A percentile compares a stretch with the other conserved stretches of the same genome.
Evolutionary conservation across 64 coral and sea anemone species (phyloP).

Genomic region (Orbicella faveolata): DNA sequence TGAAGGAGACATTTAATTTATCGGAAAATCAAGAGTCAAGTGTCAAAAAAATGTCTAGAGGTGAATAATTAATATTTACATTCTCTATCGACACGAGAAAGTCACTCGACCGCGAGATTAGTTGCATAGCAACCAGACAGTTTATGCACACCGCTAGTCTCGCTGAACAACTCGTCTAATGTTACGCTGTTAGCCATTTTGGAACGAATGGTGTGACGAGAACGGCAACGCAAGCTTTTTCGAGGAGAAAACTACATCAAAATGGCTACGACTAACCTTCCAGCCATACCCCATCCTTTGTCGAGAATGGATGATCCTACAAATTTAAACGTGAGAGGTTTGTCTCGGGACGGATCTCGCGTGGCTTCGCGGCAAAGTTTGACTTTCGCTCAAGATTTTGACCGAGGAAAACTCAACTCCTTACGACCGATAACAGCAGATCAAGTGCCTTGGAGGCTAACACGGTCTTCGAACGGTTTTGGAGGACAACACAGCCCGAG

Average conservation of each 20-base stretch:
- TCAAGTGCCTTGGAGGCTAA: conserved; percentile 94
- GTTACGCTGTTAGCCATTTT: conserved; percentile 24
- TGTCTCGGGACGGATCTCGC: conserved; percentile 75
- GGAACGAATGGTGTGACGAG: conserved; percentile 1
- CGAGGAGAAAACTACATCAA: neutral
- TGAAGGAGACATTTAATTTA: too few relatives aligned
- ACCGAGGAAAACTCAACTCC: conserved; percentile 55
- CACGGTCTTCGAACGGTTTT: conserved; percentile 71
- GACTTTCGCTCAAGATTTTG: conserved; percentile 65
- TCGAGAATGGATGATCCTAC: conserved; percentile 67
- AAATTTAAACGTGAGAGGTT: conserved; percentile 71
- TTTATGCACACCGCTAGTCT: conserved; percentile 16
- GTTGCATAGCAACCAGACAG: conserved; percentile 35
- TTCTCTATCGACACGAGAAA: neutral
- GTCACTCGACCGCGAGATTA: neutral
- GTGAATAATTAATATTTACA: neutral
- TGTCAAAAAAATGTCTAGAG: neutral
- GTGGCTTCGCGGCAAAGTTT: conserved; percentile 78
- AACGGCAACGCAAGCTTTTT: neutral
- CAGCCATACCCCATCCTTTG: conserved; percentile 70
- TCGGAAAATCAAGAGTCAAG: neutral
- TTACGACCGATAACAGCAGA: conserved; percentile 94
- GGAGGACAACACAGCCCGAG: conserved; percentile 41
- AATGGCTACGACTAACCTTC: conserved; percentile 85
- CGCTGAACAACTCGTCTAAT: neutral